phyloP scores from a whole-genome alignment of 2,113 vertebrate genomes.

The Gobiocypris rarus region DNA sequence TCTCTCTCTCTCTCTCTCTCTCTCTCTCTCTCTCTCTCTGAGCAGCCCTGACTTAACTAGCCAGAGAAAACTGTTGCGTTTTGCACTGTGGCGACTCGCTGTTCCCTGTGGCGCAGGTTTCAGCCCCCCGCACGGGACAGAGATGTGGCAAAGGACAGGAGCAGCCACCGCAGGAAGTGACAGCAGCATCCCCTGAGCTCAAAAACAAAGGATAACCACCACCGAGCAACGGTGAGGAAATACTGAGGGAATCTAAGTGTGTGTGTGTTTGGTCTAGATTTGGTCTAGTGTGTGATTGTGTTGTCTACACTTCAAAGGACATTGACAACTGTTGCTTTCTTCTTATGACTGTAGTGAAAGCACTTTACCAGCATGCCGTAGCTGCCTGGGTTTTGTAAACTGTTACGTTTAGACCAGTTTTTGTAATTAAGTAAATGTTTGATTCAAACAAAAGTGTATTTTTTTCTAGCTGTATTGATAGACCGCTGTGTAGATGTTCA shows the following conservation, averaged over 20 bases:
- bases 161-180: neutral
- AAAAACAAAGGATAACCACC: constrained; percentile 5
- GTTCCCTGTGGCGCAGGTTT: neutral
- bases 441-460: neutral
- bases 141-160: constrained; percentile 15
- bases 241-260: neutral
- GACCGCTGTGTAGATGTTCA: neutral
- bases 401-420: neutral
- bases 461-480: neutral
- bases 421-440: neutral
- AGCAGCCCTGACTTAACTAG: constrained; percentile 9
- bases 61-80: neutral
- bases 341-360: neutral
- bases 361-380: neutral
- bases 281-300: neutral
- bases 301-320: constrained; percentile 17
- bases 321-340: constrained; percentile 21
- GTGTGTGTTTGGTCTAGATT: neutral
- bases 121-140: neutral
- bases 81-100: neutral
- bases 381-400: neutral
- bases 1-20: constrained; percentile 34
- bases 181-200: constrained; percentile 25
- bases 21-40: neutral
- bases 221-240: constrained; percentile 36